A percentile compares a stretch with the other conserved stretches of the same genome.
These are phyloP conservation scores for Thryonomys swinderianus DNA, from an alignment of 2,113 vertebrate genomes.

Conservation along the genomic window DNA sequence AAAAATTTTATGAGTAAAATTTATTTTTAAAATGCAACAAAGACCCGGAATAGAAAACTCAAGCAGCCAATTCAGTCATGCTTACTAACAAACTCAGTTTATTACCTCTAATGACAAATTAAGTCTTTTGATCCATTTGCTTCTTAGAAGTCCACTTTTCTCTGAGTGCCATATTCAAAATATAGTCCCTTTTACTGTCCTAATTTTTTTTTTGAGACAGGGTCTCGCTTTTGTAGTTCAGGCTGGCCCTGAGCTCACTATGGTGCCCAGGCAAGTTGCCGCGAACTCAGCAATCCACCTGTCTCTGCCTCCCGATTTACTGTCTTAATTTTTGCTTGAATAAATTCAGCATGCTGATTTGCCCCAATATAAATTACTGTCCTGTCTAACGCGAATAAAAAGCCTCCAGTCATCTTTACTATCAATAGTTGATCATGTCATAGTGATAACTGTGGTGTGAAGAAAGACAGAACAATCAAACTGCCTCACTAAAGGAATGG, in stretches of 20 bases:
- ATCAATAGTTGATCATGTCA: not conserved
- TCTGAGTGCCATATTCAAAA: not conserved
- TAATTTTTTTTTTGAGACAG: too few species aligned
- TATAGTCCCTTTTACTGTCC: not conserved
- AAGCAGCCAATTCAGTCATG: not conserved
- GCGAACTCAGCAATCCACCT: too few species aligned
- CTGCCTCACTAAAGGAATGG: not conserved
- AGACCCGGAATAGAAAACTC: not conserved
- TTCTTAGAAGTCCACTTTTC: not conserved
- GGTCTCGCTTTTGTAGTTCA: too few species aligned
- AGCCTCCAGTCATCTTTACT: accelerated
- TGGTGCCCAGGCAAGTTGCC: too few species aligned
- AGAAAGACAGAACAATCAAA: not conserved
- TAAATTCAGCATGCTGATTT: not conserved
- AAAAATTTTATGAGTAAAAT: not conserved
- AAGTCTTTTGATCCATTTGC: not conserved
- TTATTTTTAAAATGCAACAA: not conserved
- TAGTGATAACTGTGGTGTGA: not conserved
- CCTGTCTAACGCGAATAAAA: not conserved
- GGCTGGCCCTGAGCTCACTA: too few species aligned
- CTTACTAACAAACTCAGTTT: not conserved
- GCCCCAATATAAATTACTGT: not conserved
- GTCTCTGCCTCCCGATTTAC: too few species aligned
- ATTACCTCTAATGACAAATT: not conserved
- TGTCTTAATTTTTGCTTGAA: not conserved